Evolutionary conservation across 2,888 invertebrate genomes (phyloP).

Genomic region (Coenonympha glycerion): DNA sequence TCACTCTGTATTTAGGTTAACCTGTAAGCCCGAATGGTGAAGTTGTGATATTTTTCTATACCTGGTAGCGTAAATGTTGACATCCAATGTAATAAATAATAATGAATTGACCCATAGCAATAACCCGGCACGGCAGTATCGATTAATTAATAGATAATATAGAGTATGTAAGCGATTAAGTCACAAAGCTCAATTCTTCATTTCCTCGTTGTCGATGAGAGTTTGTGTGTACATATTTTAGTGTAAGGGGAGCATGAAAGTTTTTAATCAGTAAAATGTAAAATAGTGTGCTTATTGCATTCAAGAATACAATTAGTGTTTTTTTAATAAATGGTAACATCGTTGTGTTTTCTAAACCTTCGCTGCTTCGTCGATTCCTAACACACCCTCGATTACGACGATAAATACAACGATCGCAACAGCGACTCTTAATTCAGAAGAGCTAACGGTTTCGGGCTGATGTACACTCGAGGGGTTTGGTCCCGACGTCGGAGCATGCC

Average conservation of each 20-base stretch:
- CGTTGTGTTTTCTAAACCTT: slow-evolving; percentile 13
- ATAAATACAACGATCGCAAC: too few relatives aligned
- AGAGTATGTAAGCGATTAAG: slow-evolving; percentile 51
- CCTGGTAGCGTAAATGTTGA: slow-evolving; percentile 36
- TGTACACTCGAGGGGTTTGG: slow-evolving; percentile 21
- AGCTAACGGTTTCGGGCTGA: not conserved
- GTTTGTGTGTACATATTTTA: slow-evolving; percentile 72
- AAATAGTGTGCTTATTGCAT: slow-evolving; percentile 48
- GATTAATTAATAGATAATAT: slow-evolving; percentile 30
- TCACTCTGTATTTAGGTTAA: slow-evolving; percentile 71
- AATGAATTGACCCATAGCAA: slow-evolving; percentile 39
- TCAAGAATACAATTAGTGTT: slow-evolving; percentile 43
- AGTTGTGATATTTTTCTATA: slow-evolving; percentile 73
- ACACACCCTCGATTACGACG: slow-evolving; percentile 30
- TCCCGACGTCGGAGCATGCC: slow-evolving; percentile 24
- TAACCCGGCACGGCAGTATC: slow-evolving; percentile 48
- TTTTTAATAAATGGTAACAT: slow-evolving; percentile 13
- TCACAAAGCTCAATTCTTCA: slow-evolving; percentile 69
- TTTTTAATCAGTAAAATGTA: slow-evolving; percentile 54
- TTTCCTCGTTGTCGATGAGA: slow-evolving; percentile 61
- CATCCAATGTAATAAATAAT: slow-evolving; percentile 25
- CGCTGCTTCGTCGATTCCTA: slow-evolving; percentile 37
- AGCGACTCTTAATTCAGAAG: too few relatives aligned
- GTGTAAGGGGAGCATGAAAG: slow-evolving; percentile 69
- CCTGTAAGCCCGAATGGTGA: slow-evolving; percentile 65